phyloP scores from a whole-genome alignment of 2,113 vertebrate species.

The Tichodroma muraria region DNA sequence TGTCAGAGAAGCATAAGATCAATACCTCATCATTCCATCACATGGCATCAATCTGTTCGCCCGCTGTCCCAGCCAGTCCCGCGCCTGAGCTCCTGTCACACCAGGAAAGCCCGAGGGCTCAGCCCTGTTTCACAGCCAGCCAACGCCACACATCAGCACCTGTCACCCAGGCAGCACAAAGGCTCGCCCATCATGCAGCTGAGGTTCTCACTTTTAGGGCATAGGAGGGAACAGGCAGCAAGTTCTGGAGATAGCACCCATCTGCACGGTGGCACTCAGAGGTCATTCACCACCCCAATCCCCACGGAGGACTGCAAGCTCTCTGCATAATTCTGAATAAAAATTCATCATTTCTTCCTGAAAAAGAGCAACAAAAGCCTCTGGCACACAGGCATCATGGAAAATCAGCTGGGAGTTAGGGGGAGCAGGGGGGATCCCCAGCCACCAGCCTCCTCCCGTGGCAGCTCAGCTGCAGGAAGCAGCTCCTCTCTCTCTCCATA shows the following conservation, averaged over 20 bases:
- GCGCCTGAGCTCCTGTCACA: background rate
- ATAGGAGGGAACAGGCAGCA: background rate
- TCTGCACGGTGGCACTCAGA: fast-evolving
- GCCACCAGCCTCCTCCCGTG: background rate
- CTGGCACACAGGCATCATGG: background rate
- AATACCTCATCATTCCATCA: background rate
- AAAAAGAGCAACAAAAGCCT: background rate
- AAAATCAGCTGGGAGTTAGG: background rate
- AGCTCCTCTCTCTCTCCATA: constrained; percentile 39
- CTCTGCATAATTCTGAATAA: background rate
- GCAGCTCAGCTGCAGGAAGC: background rate
- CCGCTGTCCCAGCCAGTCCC: background rate
- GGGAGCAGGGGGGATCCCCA: background rate
- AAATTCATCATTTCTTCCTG: background rate
- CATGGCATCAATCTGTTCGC: background rate
- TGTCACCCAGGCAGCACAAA: background rate
- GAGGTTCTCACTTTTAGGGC: background rate
- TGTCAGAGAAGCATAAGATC: background rate
- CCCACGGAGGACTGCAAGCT: background rate
- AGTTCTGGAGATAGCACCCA: background rate
- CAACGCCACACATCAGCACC: background rate
- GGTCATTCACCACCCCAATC: background rate
- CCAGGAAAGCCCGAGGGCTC: background rate
- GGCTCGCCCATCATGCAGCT: background rate
- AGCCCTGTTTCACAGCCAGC: background rate